Conservation (phyloP, 2,113 vertebrate species). For the Perccottus glenii region DNA sequence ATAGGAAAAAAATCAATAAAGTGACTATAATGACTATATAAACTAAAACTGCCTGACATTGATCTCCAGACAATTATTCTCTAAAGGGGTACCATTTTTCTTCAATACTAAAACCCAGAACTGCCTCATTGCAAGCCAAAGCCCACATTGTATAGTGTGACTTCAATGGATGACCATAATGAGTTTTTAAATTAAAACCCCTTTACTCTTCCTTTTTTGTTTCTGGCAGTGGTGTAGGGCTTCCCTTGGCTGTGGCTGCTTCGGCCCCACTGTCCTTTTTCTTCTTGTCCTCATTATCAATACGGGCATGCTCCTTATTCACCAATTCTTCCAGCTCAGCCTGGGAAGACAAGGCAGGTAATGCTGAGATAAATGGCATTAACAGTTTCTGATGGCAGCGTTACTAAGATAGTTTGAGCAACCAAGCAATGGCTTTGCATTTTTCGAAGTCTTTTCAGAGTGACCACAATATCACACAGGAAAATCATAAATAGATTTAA, state of each 20-base stretch:
- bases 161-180: neutral
- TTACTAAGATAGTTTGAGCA: neutral
- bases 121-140: neutral
- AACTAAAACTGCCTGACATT: no score
- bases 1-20: neutral
- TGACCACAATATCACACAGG: constrained; percentile 24
- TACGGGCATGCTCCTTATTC: constrained; percentile 81
- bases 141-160: neutral
- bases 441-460: neutral
- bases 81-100: no score
- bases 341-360: constrained; percentile 60
- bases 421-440: neutral
- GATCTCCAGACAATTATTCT: no score
- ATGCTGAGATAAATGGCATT: neutral
- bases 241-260: constrained; percentile 47
- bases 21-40: neutral
- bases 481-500: neutral
- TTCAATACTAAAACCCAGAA: neutral
- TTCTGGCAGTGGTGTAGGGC: constrained; percentile 45
- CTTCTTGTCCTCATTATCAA: constrained; percentile 77
- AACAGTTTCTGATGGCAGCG: neutral
- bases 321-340: constrained; percentile 87
- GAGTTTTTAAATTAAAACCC: neutral
- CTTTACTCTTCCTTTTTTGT: constrained; percentile 64
- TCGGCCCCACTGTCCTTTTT: constrained; percentile 52